A percentile compares a stretch with the other conserved stretches of the same genome.
These are phyloP conservation scores for Lethocerus indicus DNA, from an alignment of 1,140 invertebrate species.

Conservation along the genomic window DNA sequence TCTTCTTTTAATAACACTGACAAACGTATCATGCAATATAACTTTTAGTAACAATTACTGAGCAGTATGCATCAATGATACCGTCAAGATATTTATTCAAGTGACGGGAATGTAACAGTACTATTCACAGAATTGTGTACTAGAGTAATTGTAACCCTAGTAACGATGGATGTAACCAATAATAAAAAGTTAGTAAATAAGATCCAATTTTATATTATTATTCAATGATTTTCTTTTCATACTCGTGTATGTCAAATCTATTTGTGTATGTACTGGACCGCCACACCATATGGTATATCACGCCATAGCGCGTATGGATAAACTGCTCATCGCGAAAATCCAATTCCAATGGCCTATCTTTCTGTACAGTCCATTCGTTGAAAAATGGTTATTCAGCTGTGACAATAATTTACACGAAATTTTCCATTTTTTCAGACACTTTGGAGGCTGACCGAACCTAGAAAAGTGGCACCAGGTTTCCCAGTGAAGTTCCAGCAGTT, in stretches of 20 bases:
- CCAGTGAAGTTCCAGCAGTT: constrained; percentile 36
- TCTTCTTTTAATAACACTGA: too few species aligned
- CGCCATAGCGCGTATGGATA: not conserved
- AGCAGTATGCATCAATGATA: too few species aligned
- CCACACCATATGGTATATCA: too few species aligned
- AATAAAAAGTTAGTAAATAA: too few species aligned
- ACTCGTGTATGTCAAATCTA: not conserved
- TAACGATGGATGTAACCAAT: too few species aligned
- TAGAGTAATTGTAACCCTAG: too few species aligned
- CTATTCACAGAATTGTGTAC: too few species aligned
- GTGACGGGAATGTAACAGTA: too few species aligned
- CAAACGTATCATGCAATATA: too few species aligned
- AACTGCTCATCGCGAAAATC: not conserved
- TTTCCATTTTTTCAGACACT: constrained; percentile 27
- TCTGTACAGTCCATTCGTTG: not conserved
- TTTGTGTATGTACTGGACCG: too few species aligned
- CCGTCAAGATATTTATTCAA: too few species aligned
- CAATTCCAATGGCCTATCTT: not conserved
- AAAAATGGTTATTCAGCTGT: not conserved
- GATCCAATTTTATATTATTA: not conserved
- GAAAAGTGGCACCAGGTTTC: constrained; percentile 35
- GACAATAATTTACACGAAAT: not conserved
- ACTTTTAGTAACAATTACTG: too few species aligned
- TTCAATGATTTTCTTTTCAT: not conserved
- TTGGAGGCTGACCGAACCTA: constrained; percentile 36